Evolutionary conservation across 1,140 invertebrate genomes (phyloP).

Genomic region (Megathymus violae): DNA sequence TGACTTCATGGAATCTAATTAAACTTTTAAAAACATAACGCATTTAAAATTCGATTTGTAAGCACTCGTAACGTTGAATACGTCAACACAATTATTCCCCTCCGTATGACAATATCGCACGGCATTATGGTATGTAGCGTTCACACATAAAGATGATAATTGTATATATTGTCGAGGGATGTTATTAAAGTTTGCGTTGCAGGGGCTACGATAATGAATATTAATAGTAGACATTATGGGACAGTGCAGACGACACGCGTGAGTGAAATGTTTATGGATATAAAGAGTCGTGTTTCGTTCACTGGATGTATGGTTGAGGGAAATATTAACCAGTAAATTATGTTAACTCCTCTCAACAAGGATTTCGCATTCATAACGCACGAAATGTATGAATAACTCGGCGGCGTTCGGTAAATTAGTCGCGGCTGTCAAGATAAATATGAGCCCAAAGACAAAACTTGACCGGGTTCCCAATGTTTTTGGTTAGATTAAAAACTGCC

Average conservation of each 20-base stretch:
- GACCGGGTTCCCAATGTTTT: too few species aligned
- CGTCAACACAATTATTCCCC: conserved; percentile 24
- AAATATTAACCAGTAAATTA: neutral
- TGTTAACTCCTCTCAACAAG: too few species aligned
- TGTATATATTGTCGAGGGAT: conserved; percentile 12
- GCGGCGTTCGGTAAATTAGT: too few species aligned
- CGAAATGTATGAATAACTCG: too few species aligned
- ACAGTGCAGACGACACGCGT: conserved; percentile 20
- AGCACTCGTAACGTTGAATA: conserved; percentile 21
- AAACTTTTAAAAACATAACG: conserved; percentile 38
- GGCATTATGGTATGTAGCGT: conserved; percentile 18
- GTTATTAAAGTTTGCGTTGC: conserved; percentile 25
- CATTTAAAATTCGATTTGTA: conserved; percentile 35
- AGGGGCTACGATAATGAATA: conserved; percentile 33
- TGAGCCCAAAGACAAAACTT: too few species aligned
- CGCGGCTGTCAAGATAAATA: too few species aligned
- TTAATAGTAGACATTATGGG: conserved; percentile 31
- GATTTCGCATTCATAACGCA: too few species aligned
- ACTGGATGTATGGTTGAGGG: conserved; percentile 4
- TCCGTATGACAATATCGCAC: conserved; percentile 5
- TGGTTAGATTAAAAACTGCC: too few species aligned
- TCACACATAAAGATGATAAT: conserved; percentile 25
- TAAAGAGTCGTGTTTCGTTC: conserved; percentile 8
- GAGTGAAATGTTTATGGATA: conserved; percentile 16
- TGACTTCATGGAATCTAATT: conserved; percentile 37